Conservation (phyloP, 2,797 vertebrate species). For the Danio jaintianensis region DNA sequence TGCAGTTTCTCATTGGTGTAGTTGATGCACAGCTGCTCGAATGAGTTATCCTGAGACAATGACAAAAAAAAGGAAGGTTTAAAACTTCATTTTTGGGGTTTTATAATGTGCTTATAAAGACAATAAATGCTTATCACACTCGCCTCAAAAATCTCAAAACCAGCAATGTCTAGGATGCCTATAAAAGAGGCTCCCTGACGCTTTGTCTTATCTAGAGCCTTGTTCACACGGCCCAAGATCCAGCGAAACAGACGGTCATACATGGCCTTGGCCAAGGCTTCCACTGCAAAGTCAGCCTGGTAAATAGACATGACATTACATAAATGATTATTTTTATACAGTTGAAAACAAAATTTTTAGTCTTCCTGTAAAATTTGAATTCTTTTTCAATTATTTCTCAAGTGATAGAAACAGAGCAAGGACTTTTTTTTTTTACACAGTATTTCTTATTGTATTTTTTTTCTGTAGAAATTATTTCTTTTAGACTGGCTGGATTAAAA, state of each 20-base stretch:
- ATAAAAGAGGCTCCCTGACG: conserved; percentile 95
- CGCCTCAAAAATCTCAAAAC: conserved; percentile 98
- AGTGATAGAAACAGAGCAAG: no score
- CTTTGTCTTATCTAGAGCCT: conserved; percentile 95
- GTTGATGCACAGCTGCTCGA: conserved; percentile 94
- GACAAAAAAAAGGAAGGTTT: not conserved
- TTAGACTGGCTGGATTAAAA: no score
- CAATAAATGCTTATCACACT: not conserved
- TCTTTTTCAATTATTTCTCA: no score
- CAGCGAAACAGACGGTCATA: conserved; percentile 96
- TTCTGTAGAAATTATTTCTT: no score
- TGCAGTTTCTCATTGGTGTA: conserved; percentile 95
- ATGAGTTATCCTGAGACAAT: conserved; percentile 86
- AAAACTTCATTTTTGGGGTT: not conserved
- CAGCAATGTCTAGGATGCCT: conserved; percentile 97
- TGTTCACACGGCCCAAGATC: conserved; percentile 92
- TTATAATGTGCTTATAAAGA: not conserved
- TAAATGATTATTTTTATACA: not conserved
- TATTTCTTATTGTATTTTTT: no score
- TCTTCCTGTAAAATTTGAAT: no score
- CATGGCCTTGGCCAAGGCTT: conserved; percentile 94
- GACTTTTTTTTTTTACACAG: no score
- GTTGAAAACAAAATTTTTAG: not conserved
- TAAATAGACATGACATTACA: not conserved
- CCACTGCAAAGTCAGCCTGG: conserved; percentile 93